These are phyloP conservation scores for Eristalis pertinax DNA, from an alignment of 2,888 invertebrate species.

Conservation along the genomic window DNA sequence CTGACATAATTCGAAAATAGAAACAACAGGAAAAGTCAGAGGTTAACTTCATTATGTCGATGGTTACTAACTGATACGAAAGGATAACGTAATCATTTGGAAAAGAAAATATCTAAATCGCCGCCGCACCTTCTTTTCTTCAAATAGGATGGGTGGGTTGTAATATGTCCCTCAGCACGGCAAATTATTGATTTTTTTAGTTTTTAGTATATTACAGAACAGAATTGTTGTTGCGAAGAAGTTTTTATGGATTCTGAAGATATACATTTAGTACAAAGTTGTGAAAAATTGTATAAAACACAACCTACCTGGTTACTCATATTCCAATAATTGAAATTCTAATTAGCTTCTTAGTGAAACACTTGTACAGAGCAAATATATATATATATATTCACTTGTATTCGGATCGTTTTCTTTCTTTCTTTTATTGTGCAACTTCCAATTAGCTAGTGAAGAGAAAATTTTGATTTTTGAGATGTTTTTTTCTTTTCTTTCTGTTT, in stretches of 20 bases:
- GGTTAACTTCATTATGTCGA: constrained; percentile 3
- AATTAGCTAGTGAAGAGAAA: constrained; percentile 36
- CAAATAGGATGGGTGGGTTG: background rate
- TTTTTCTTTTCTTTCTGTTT: constrained; percentile 9
- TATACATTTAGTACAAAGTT: background rate
- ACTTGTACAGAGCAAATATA: constrained; percentile 35
- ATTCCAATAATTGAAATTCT: constrained; percentile 58
- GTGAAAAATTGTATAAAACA: constrained; percentile 9
- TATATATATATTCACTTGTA: constrained; percentile 19
- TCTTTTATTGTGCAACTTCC: background rate
- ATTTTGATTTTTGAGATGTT: background rate
- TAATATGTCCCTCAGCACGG: background rate
- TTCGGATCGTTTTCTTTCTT: background rate
- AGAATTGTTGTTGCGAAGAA: constrained; percentile 40
- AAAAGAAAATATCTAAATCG: constrained; percentile 21
- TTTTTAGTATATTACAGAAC: background rate
- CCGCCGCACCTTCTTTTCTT: constrained; percentile 55
- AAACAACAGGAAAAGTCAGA: background rate
- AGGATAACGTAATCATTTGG: constrained; percentile 55
- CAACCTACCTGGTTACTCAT: constrained; percentile 72
- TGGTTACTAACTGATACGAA: background rate
- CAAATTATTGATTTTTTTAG: constrained; percentile 36
- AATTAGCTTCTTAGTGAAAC: constrained; percentile 36
- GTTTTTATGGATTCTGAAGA: constrained; percentile 16
- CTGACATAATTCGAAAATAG: constrained; percentile 7